Conservation (phyloP, 2,888 invertebrate species). For the Netelia melanura region DNA sequence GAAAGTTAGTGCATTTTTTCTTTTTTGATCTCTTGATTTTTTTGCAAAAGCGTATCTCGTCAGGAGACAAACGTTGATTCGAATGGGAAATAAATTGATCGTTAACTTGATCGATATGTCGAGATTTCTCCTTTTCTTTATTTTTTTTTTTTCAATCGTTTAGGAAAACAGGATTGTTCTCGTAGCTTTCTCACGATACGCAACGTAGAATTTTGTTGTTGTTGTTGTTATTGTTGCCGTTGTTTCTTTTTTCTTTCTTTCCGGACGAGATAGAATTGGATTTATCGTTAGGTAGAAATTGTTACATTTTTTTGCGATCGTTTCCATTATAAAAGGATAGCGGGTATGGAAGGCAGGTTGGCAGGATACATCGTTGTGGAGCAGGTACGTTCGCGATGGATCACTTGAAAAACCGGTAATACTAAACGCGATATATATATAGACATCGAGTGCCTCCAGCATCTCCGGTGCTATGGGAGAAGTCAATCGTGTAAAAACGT, state of each 20-base stretch:
- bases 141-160: no score
- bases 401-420: background rate
- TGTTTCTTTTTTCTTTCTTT: background rate
- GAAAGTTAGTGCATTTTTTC: no score
- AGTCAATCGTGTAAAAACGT: conserved; percentile 37
- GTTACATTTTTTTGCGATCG: background rate
- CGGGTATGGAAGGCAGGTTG: no score
- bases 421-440: background rate
- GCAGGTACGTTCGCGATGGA: background rate
- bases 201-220: background rate
- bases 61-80: no score
- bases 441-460: background rate
- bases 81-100: no score
- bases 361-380: background rate
- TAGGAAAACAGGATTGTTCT: background rate
- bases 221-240: no score
- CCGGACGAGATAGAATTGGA: background rate
- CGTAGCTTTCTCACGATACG: background rate
- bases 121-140: no score
- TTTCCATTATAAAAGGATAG: background rate
- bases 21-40: no score
- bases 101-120: no score
- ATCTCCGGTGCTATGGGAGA: background rate
- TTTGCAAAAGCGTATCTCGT: no score
- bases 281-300: conserved; percentile 11